Base-by-base conservation (phyloP, 2,888 invertebrate species). In the Drosophila mimica region DNA sequence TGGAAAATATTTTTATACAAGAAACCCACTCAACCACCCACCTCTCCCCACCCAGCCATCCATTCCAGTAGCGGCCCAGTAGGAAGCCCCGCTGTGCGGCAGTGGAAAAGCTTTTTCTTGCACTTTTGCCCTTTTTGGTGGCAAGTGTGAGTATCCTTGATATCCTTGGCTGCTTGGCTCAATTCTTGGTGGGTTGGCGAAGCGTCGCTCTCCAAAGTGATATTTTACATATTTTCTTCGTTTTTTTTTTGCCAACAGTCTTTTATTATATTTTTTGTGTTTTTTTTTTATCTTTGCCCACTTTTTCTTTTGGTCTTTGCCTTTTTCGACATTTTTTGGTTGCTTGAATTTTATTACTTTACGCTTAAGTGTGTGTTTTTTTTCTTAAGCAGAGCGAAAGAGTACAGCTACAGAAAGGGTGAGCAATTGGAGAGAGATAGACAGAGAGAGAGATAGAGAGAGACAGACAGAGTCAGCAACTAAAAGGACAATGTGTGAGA, bases 1-100 rank as follows among this genome's bases (percentile, higher is more conserved):
- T 85, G 78, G 91, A 88, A 90, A 91, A 91, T 90, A 90, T 88
- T 83, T 91, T 88, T 82, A 87, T 90, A 87, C 88, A 88, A 79
- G 82, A 63, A 74, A 69, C 62, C 61, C 66, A 65, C 58, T 65
- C 17, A 28, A 52, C 52, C 60, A 57, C 20, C 63, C 51, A 43
- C 33, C 62, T 60, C 8, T 9, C 30, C 46, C 38, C 8, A 8
- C 30, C 46, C 38, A 43, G 20, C 40, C 20, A 20, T 43, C 40
- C 40, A 11, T 43, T 11, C 40, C 20, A 43, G 38, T 38, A 8
- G 25, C 36, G 30, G 9, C 11, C 6, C 54, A n/a, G 38, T 38
- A 8, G 25, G n/a, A 4, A 46, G 8, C 33, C 84, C 74, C 66
- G 80, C 77, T 76, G 89, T 62, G 87, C 31, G 51, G 58, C 72